Percentiles rank a stretch among this genome's conserved stretches.
Evolutionary conservation across 1,140 invertebrate genomes (phyloP).

Genomic region (Caenorhabditis inopinata): DNA sequence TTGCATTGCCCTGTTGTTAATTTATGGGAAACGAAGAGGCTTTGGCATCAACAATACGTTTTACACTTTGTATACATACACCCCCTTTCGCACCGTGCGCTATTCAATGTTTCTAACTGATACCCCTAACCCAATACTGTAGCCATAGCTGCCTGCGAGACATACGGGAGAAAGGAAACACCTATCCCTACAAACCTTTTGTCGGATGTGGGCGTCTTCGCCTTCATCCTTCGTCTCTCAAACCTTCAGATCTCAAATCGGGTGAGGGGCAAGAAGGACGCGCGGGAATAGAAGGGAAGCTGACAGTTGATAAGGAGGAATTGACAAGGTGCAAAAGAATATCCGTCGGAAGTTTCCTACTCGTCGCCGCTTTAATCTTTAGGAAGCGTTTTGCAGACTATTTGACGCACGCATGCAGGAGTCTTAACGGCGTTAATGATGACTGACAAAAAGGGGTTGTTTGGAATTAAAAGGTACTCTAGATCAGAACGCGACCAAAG

Average conservation of each 20-base stretch:
- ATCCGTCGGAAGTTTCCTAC: neutral
- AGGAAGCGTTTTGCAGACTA: neutral
- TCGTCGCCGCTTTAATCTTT: neutral
- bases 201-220: neutral
- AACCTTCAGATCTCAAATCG: neutral
- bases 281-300: neutral
- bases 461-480: neutral
- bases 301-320: conserved; percentile 20
- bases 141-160: neutral
- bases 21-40: neutral
- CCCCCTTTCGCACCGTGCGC: too few relatives aligned
- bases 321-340: conserved; percentile 19
- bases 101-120: neutral
- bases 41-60: too few relatives aligned
- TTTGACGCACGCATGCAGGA: neutral
- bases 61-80: too few relatives aligned
- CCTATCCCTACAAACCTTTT: neutral
- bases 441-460: conserved; percentile 22
- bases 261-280: neutral
- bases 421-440: conserved; percentile 18
- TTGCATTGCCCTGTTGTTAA: neutral
- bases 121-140: neutral
- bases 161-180: neutral
- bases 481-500: conserved; percentile 23
- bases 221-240: neutral